Evolutionary conservation across 1,140 invertebrate species (phyloP).

Genomic region (Caenorhabditis latens): DNA sequence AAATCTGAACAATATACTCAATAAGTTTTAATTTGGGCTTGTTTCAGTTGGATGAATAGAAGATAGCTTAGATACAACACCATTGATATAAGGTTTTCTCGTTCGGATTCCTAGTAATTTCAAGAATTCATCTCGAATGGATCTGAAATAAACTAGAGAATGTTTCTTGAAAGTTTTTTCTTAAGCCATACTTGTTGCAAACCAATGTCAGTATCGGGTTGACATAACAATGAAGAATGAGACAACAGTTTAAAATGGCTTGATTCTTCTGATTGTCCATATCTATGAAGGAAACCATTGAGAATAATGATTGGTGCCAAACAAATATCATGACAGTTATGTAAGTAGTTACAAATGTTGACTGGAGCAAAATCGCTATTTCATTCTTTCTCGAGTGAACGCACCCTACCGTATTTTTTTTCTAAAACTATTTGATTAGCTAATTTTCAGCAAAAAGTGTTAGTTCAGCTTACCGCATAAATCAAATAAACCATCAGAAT

Average conservation of each 20-base stretch:
- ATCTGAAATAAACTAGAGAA: not conserved
- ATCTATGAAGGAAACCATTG: not conserved
- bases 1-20: too few relatives aligned
- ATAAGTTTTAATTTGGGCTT: too few relatives aligned
- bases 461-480: not conserved
- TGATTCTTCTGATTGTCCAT: slow-evolving; percentile 28
- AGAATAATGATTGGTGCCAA: slow-evolving; percentile 13
- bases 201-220: slow-evolving; percentile 4
- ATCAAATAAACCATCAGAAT: slow-evolving; percentile 10
- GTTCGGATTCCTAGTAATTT: not conserved
- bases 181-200: slow-evolving; percentile 8
- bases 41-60: not conserved
- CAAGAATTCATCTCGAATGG: not conserved
- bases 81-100: not conserved
- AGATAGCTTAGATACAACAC: not conserved
- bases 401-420: not conserved
- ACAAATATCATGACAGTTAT: slow-evolving; percentile 16
- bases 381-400: slow-evolving; percentile 8
- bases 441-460: not conserved
- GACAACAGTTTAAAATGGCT: slow-evolving; percentile 5
- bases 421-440: not conserved
- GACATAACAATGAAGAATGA: slow-evolving; percentile 13
- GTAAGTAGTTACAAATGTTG: slow-evolving; percentile 24
- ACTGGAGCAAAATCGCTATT: slow-evolving; percentile 1
- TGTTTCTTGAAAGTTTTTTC: not conserved